A percentile compares a stretch with the other conserved stretches of the same genome.
These are phyloP conservation scores for Apostichopus japonicus DNA, from an alignment of 35 echinoderm and acorn worm genomes.

Conservation along the genomic window DNA sequence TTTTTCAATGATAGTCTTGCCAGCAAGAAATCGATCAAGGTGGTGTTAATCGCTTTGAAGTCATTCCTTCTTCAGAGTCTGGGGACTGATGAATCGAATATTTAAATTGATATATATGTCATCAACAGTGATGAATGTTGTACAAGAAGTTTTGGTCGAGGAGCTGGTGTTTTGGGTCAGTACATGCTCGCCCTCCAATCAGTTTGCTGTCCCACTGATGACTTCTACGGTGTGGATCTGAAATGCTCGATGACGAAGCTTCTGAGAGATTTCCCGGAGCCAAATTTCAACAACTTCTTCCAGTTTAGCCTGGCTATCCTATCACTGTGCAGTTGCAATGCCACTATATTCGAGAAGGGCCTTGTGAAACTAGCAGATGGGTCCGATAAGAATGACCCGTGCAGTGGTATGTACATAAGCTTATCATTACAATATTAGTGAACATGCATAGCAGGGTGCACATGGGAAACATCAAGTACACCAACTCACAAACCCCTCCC, in stretches of 20 bases:
- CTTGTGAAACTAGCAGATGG: constrained; percentile 1
- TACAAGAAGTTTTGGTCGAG: background rate
- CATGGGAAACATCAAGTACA: too few species aligned
- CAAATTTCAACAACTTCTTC: constrained; percentile 39
- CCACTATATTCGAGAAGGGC: background rate
- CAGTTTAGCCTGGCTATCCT: constrained; percentile 20
- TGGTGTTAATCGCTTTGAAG: too few species aligned
- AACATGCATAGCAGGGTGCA: too few species aligned
- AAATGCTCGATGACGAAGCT: background rate
- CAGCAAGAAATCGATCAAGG: too few species aligned
- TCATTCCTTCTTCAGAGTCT: too few species aligned
- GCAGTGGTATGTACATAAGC: background rate
- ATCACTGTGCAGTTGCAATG: constrained; percentile 14
- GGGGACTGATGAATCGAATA: too few species aligned
- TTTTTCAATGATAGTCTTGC: too few species aligned
- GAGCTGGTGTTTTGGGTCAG: constrained; percentile 30
- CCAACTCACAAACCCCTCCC: background rate
- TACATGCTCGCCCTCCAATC: constrained; percentile 40
- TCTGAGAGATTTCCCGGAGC: background rate
- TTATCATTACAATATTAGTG: too few species aligned
- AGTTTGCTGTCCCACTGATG: background rate
- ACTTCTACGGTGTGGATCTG: constrained; percentile 16
- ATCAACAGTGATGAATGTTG: background rate
- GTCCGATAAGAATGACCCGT: background rate
- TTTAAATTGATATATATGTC: background rate